A percentile compares a stretch with the other conserved stretches of the same genome.
Conservation (phyloP, 2,888 invertebrate genomes). For the Operophtera brumata region DNA sequence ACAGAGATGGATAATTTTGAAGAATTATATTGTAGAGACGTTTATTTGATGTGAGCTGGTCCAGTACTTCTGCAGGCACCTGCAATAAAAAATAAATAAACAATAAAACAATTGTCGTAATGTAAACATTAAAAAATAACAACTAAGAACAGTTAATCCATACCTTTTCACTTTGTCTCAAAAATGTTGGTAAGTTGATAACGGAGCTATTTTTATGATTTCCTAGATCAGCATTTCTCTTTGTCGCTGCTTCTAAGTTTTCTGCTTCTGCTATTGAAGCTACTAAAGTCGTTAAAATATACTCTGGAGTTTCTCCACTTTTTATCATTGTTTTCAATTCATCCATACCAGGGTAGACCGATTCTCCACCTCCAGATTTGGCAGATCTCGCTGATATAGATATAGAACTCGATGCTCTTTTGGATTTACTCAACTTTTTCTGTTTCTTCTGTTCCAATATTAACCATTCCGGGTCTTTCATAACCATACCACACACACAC, state of each 20-base stretch:
- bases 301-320: conserved; percentile 85
- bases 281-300: conserved; percentile 82
- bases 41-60: conserved; percentile 82
- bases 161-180: conserved; percentile 86
- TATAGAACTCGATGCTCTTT: conserved; percentile 74
- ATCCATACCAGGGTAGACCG: conserved; percentile 83
- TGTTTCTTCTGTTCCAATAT: conserved; percentile 83
- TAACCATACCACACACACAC: conserved; percentile 91
- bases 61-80: conserved; percentile 87
- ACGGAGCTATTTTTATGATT: conserved; percentile 83
- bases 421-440: conserved; percentile 72
- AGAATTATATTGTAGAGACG: conserved; percentile 85
- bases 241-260: conserved; percentile 67
- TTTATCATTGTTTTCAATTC: conserved; percentile 85
- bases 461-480: conserved; percentile 94
- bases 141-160: neutral
- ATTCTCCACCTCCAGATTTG: conserved; percentile 75
- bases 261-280: conserved; percentile 80
- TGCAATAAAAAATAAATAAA: conserved; percentile 43
- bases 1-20: conserved; percentile 86
- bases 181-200: conserved; percentile 89
- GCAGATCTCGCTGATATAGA: conserved; percentile 77
- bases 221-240: conserved; percentile 70
- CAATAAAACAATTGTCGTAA: neutral
- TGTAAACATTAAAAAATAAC: neutral